Evolutionary conservation across 2,888 invertebrate species (phyloP), one percentile per base, ranked within the genome.

Genomic region (Gari tellinella): DNA sequence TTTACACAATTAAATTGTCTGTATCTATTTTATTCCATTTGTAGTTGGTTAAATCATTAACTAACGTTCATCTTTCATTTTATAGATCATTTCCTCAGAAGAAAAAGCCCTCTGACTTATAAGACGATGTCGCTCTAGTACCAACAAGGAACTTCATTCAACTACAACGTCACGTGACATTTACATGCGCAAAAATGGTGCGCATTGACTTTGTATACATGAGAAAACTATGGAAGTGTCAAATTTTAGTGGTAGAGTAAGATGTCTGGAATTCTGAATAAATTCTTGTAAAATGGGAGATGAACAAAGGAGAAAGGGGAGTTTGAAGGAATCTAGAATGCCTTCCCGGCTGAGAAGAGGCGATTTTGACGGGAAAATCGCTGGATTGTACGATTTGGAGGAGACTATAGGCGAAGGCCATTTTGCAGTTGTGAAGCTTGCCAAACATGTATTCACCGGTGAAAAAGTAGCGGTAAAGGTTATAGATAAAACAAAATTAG

Each of bases 381-480:
- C 92, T 68, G 99, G 99, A 65, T 94, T 99, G 57, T 99, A 99
- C 93, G 99, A 99, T 93, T 94, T 99, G 91, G 96, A 98, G 92
- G 97, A 98, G 92, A 99, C 99, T 4, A 95, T 99, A 67, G 99
- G 99, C 53, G 96, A 97, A 73, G 99, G 99, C 70, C 99, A 99
- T 93, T 99, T 99, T 94, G 99, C 99, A 77, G 98, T 99, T 78
- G 99, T 99, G 51, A 99, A 99, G 94, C 93, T 98, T 81, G 99
- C 99, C 26, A 94, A 97, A 81, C 99, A 99, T 94, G 99, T 99
- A 68, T 99, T 99, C 93, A 99, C 99, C 60, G 99, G 99, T 41
- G 98, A 98, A 94, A 97, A 97, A 93, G 99, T 99, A 66, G 97
- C 98, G 64, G 97, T 98, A 62, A 98, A 98, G 95, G 94, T 99